These are phyloP conservation scores for Dryococelus australis DNA, from an alignment of 2,888 invertebrate genomes.

Conservation along the genomic window DNA sequence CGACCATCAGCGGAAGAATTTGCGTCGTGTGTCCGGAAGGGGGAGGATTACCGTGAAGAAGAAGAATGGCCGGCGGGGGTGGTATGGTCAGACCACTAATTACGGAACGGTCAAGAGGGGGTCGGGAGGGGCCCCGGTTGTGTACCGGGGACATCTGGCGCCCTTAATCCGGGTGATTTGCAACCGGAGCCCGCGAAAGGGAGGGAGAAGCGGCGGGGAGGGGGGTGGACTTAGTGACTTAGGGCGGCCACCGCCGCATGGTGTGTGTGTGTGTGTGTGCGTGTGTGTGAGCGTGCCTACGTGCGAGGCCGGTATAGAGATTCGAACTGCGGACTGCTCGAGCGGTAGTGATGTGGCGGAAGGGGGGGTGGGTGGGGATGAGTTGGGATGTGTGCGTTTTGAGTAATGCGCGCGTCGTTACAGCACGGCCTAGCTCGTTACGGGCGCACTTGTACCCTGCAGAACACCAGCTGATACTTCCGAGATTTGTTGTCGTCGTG, in stretches of 20 bases:
- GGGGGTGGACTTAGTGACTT: conserved; percentile 16
- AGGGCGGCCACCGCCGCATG: background rate
- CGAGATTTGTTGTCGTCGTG: no score
- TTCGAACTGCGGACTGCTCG: conserved; percentile 5
- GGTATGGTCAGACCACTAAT: background rate
- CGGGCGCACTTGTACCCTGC: no score
- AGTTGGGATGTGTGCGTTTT: background rate
- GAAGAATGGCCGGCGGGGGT: background rate
- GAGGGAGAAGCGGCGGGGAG: background rate
- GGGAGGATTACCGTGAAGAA: background rate
- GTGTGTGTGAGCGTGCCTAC: no score
- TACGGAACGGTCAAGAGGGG: background rate
- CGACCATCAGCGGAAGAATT: background rate
- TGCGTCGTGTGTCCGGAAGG: background rate
- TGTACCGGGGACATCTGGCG: conserved; percentile 23
- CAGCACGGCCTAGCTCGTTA: background rate
- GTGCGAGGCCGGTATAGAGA: background rate
- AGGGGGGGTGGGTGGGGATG: background rate
- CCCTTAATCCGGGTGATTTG: conserved; percentile 21
- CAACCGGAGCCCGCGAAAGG: conserved; percentile 17
- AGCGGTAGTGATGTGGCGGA: background rate
- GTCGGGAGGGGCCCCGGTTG: background rate
- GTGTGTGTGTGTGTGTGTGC: no score
- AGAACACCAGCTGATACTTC: background rate
- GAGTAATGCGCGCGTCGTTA: background rate